Evolutionary conservation across 2,888 invertebrate genomes (phyloP).

Genomic region (Sisyra terminalis): DNA sequence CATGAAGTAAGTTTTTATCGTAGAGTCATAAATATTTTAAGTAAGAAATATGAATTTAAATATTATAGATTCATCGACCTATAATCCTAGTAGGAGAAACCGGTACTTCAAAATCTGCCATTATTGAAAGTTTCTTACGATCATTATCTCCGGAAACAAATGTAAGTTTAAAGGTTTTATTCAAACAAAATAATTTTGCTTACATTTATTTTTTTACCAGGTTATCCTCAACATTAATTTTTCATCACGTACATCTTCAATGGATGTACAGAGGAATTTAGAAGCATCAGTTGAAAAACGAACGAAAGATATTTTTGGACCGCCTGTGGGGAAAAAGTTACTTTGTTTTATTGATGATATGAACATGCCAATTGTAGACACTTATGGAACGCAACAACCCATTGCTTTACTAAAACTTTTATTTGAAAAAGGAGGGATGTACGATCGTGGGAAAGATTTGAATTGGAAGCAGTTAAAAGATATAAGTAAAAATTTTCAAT

Average conservation of each 20-base stretch:
- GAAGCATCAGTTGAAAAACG: conserved; percentile 81
- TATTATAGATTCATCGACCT: conserved; percentile 48
- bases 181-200: background rate
- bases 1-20: background rate
- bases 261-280: conserved; percentile 76
- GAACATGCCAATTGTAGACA: conserved; percentile 84
- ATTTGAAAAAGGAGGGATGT: conserved; percentile 79
- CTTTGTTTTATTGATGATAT: conserved; percentile 86
- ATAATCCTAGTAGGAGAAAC: conserved; percentile 79
- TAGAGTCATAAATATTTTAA: too few relatives aligned
- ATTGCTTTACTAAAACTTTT: conserved; percentile 80
- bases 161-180: background rate
- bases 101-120: conserved; percentile 85
- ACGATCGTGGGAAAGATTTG: conserved; percentile 75
- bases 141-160: conserved; percentile 29
- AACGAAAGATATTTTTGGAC: conserved; percentile 80
- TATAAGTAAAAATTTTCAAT: conserved; percentile 31
- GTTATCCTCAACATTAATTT: conserved; percentile 68
- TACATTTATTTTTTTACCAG: conserved; percentile 31
- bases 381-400: conserved; percentile 86
- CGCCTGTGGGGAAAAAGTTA: conserved; percentile 76
- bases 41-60: too few relatives aligned
- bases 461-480: conserved; percentile 81
- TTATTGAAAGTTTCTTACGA: conserved; percentile 64
- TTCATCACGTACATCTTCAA: conserved; percentile 77